Conservation (phyloP, 2,113 vertebrate genomes). For the Oncorhynchus clarkii region DNA sequence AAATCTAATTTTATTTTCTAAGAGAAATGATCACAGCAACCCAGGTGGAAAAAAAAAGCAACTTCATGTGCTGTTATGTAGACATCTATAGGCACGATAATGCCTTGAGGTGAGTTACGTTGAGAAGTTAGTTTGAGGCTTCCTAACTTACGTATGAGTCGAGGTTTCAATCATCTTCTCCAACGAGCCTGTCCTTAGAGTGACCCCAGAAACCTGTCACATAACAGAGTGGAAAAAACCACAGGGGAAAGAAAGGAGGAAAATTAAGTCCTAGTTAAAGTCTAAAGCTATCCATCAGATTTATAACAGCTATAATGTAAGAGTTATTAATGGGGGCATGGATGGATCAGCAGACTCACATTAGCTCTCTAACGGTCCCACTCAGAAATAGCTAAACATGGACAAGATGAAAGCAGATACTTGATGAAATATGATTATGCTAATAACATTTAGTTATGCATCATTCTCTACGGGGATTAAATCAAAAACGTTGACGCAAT, state of each 20-base stretch:
- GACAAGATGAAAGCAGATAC: slow-evolving; percentile 29
- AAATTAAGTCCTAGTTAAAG: slow-evolving; percentile 1
- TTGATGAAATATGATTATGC: slow-evolving; percentile 51
- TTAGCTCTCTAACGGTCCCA: slow-evolving; percentile 41
- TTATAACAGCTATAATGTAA: not conserved
- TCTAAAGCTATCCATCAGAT: not conserved
- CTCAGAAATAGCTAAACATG: slow-evolving; percentile 33
- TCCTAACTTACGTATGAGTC: slow-evolving; percentile 31
- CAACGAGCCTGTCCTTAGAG: slow-evolving; percentile 30
- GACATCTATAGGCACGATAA: no score
- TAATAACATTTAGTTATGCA: slow-evolving; percentile 53
- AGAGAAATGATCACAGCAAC: not conserved
- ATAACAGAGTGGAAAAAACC: slow-evolving; percentile 13
- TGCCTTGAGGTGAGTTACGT: no score
- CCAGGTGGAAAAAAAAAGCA: no score
- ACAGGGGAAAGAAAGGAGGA: slow-evolving; percentile 11
- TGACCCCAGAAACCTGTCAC: slow-evolving; percentile 44
- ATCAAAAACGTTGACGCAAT: slow-evolving; percentile 48
- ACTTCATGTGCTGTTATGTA: no score
- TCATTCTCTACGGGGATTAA: slow-evolving; percentile 49
- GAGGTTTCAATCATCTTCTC: slow-evolving; percentile 33
- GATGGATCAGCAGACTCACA: slow-evolving; percentile 45
- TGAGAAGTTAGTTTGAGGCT: not conserved
- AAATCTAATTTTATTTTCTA: slow-evolving; percentile 4
- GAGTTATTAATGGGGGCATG: slow-evolving; percentile 10